These are phyloP conservation scores for Drosophila rellima DNA, from an alignment of 2,888 invertebrate species.

Conservation along the genomic window DNA sequence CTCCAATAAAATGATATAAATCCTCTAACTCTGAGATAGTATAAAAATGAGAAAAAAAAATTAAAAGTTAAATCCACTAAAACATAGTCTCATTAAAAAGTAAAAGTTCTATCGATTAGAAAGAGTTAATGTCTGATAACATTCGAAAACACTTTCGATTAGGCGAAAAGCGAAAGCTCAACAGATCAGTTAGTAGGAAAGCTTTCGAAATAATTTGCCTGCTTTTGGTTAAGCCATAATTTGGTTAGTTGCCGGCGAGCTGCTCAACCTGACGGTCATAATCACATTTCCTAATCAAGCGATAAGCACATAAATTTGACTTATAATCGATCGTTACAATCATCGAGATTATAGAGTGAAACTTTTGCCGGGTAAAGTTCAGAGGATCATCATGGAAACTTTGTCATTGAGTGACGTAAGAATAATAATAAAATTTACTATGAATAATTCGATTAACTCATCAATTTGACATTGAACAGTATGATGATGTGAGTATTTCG, in stretches of 20 bases:
- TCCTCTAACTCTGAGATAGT: too few relatives aligned
- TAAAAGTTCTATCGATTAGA: background rate
- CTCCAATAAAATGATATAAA: too few relatives aligned
- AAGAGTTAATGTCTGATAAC: background rate
- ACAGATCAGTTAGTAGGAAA: background rate
- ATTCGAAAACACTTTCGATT: too few relatives aligned
- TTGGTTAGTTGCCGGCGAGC: background rate
- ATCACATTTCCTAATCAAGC: background rate
- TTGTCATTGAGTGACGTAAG: constrained; percentile 35
- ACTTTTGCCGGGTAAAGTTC: constrained; percentile 33
- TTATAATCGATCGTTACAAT: background rate
- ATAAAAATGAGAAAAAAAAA: too few relatives aligned
- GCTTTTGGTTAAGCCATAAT: background rate
- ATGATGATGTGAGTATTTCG: constrained; percentile 88
- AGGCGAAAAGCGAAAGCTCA: background rate
- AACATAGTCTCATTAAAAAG: too few relatives aligned
- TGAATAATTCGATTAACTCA: background rate
- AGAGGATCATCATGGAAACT: constrained; percentile 7
- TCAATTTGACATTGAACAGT: constrained; percentile 59
- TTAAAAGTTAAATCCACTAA: too few relatives aligned
- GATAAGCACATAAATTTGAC: background rate
- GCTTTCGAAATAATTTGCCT: background rate
- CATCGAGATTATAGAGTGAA: background rate
- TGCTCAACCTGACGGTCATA: background rate
- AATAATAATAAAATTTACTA: background rate